Percentiles rank a stretch among this genome's conserved stretches.
Conservation (phyloP, 2,888 invertebrate species). For the Lepidocyrtoides sp. region DNA sequence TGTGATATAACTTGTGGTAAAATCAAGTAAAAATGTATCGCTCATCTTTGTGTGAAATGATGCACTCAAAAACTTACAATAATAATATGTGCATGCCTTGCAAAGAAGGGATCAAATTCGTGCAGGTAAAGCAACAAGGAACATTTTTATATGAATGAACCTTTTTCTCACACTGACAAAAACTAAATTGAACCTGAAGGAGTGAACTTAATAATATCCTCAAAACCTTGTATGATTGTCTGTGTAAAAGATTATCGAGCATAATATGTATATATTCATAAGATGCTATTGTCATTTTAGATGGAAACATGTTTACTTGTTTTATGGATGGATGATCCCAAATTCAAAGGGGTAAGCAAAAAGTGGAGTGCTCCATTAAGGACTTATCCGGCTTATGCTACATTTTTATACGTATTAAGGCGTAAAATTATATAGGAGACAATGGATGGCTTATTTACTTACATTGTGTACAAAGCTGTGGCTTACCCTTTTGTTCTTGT, state of each 20-base stretch:
- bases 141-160: slow-evolving; percentile 63
- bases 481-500: slow-evolving; percentile 54
- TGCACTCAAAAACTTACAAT: slow-evolving; percentile 66
- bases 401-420: slow-evolving; percentile 61
- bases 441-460: slow-evolving; percentile 75
- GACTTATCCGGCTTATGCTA: slow-evolving; percentile 54
- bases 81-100: slow-evolving; percentile 66
- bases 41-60: slow-evolving; percentile 57
- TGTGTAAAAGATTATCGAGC: too few species aligned
- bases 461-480: slow-evolving; percentile 54
- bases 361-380: slow-evolving; percentile 75
- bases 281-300: neutral
- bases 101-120: slow-evolving; percentile 69
- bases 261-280: neutral
- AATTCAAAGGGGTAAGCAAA: slow-evolving; percentile 66
- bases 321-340: slow-evolving; percentile 56
- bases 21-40: too few species aligned
- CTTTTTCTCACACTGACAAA: slow-evolving; percentile 53
- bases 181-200: slow-evolving; percentile 37
- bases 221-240: neutral
- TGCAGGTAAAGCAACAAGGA: slow-evolving; percentile 23
- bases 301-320: slow-evolving; percentile 38
- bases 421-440: slow-evolving; percentile 66
- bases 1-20: slow-evolving; percentile 73
- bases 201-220: neutral